These are phyloP conservation scores for Carollia perspicillata DNA, from an alignment of 2,113 vertebrate species.

Conservation along the genomic window DNA sequence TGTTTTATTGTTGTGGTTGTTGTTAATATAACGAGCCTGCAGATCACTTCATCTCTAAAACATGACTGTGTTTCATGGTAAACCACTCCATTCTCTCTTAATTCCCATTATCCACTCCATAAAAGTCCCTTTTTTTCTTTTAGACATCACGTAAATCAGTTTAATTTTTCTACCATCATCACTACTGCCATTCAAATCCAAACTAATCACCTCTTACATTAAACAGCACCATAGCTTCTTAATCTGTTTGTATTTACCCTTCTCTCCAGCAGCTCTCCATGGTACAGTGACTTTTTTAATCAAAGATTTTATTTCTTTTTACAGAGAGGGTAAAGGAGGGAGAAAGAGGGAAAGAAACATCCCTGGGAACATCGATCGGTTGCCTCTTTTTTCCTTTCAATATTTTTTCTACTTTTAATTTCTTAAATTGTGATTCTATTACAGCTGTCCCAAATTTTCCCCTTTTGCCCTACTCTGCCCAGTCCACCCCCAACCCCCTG, in stretches of 20 bases:
- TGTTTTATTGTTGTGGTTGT: not conserved
- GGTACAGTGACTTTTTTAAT: not conserved
- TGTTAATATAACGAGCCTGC: not conserved
- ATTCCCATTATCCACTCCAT: not conserved
- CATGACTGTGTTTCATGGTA: not conserved
- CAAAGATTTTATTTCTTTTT: too few relatives aligned
- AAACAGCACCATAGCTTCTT: not conserved
- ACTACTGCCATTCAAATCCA: not conserved
- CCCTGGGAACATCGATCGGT: too few relatives aligned
- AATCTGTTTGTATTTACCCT: too few relatives aligned
- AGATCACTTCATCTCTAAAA: slow-evolving; percentile 33
- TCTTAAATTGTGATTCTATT: too few relatives aligned
- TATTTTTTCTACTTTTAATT: too few relatives aligned
- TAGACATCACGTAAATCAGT: not conserved
- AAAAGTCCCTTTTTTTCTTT: not conserved
- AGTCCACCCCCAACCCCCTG: too few relatives aligned
- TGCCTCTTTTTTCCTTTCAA: too few relatives aligned
- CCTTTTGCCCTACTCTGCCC: too few relatives aligned
- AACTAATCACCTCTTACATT: not conserved
- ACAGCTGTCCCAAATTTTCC: too few relatives aligned
- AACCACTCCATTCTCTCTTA: not conserved
- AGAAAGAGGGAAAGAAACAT: too few relatives aligned
- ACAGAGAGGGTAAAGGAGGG: too few relatives aligned
- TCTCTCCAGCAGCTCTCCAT: not conserved
- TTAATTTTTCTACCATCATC: not conserved